phyloP scores from a whole-genome alignment of 2,888 invertebrate genomes.

The Chromoteleia sp. region DNA sequence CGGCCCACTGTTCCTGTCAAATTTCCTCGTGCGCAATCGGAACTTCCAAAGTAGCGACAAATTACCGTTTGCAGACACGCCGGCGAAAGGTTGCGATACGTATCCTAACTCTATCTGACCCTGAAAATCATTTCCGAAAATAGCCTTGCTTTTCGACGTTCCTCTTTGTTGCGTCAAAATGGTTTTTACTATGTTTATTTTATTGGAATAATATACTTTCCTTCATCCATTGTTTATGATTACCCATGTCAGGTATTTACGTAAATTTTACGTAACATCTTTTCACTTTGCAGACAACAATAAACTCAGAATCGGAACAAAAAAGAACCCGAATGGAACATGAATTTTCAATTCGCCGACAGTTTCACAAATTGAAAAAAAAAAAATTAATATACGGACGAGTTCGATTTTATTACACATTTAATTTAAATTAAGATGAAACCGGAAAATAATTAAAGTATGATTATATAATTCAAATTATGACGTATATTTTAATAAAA shows the following conservation, averaged over 20 bases:
- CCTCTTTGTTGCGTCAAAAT: slow-evolving; percentile 30
- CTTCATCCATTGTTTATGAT: slow-evolving; percentile 33
- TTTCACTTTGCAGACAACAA: slow-evolving; percentile 37
- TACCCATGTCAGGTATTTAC: slow-evolving; percentile 60
- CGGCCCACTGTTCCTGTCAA: slow-evolving; percentile 28
- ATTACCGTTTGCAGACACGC: slow-evolving; percentile 8
- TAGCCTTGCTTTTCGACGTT: not conserved
- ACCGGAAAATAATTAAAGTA: no score
- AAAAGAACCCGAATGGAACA: slow-evolving; percentile 15
- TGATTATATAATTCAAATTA: no score
- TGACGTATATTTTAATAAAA: no score
- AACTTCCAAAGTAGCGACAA: not conserved
- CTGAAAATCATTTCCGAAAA: slow-evolving; percentile 20
- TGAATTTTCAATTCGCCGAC: slow-evolving; percentile 38
- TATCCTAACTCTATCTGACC: slow-evolving; percentile 59
- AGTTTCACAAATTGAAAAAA: not conserved
- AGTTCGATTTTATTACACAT: not conserved
- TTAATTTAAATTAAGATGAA: no score
- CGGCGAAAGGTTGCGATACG: not conserved
- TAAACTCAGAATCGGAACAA: slow-evolving; percentile 8
- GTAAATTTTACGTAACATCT: slow-evolving; percentile 59
- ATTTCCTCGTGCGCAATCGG: not conserved
- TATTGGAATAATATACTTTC: slow-evolving; percentile 49
- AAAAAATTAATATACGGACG: not conserved
- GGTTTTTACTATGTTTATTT: slow-evolving; percentile 37